phyloP scores from a whole-genome alignment of 1,140 invertebrate species.

The Drosophila dunni region DNA sequence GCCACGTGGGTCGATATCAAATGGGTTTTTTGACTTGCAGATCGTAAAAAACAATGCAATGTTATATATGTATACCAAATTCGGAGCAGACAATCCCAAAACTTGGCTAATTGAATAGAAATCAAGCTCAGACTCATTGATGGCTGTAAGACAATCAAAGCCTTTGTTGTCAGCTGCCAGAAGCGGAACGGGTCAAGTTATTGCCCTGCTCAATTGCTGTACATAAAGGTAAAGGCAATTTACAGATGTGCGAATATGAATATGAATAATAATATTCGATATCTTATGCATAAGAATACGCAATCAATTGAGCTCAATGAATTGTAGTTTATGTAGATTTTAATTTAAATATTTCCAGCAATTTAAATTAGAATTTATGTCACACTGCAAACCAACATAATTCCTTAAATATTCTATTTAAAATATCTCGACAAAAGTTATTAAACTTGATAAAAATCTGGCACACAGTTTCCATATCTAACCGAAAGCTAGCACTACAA shows the following conservation, averaged over 20 bases:
- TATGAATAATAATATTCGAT: neutral
- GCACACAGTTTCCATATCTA: neutral
- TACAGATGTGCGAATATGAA: neutral
- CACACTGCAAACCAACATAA: no score
- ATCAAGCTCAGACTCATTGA: slow-evolving; percentile 7
- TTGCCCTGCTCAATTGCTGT: slow-evolving; percentile 28
- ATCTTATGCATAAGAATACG: neutral
- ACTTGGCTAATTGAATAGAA: slow-evolving; percentile 11
- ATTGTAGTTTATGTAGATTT: slow-evolving; percentile 13
- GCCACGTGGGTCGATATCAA: slow-evolving; percentile 31
- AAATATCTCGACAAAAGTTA: neutral
- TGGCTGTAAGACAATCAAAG: slow-evolving; percentile 24
- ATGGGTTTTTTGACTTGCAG: slow-evolving; percentile 13
- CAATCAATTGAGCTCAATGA: slow-evolving; percentile 30
- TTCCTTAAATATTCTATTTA: no score
- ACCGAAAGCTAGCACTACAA: neutral
- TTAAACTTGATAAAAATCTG: neutral
- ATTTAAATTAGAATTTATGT: neutral
- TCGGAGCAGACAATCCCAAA: slow-evolving; percentile 5
- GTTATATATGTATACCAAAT: neutral
- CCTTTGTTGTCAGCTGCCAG: slow-evolving; percentile 3
- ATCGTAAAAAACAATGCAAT: slow-evolving; percentile 1
- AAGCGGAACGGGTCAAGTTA: slow-evolving; percentile 19
- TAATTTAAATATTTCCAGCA: neutral
- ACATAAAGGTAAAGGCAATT: neutral